Conservation (phyloP, 1,140 invertebrate species). For the Dendrolimus kikuchii region DNA sequence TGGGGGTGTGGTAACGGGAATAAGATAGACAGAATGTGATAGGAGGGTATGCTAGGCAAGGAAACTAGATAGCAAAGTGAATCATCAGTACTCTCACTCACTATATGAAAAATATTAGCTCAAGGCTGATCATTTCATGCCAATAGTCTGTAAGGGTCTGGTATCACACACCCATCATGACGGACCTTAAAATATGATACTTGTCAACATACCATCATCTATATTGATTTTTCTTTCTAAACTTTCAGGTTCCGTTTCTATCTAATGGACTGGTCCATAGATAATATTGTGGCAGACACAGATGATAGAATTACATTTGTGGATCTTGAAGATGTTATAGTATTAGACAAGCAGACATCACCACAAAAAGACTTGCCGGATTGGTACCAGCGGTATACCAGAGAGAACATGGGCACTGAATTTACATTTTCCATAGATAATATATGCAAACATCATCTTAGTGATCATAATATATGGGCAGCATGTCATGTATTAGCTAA, state of each 20-base stretch:
- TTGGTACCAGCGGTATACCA: conserved; percentile 52
- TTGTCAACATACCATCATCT: too few relatives aligned
- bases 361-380: conserved; percentile 42
- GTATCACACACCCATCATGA: too few relatives aligned
- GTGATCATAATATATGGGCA: conserved; percentile 62
- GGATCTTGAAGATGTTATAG: conserved; percentile 55
- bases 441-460: conserved; percentile 58
- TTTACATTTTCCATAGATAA: conserved; percentile 58
- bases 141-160: too few relatives aligned
- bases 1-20: too few relatives aligned
- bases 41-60: too few relatives aligned
- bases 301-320: conserved; percentile 55
- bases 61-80: too few relatives aligned
- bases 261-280: conserved; percentile 62
- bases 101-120: too few relatives aligned
- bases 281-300: conserved; percentile 61
- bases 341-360: conserved; percentile 58
- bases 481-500: conserved; percentile 56
- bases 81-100: too few relatives aligned
- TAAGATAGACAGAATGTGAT: too few relatives aligned
- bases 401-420: conserved; percentile 36
- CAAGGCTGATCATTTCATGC: too few relatives aligned
- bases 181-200: too few relatives aligned
- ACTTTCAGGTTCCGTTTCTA: conserved; percentile 60
- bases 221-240: too few relatives aligned